A percentile compares a stretch with the other conserved stretches of the same genome.
Evolutionary conservation across 2,888 invertebrate genomes (phyloP).

Genomic region (Philereme transversata): DNA sequence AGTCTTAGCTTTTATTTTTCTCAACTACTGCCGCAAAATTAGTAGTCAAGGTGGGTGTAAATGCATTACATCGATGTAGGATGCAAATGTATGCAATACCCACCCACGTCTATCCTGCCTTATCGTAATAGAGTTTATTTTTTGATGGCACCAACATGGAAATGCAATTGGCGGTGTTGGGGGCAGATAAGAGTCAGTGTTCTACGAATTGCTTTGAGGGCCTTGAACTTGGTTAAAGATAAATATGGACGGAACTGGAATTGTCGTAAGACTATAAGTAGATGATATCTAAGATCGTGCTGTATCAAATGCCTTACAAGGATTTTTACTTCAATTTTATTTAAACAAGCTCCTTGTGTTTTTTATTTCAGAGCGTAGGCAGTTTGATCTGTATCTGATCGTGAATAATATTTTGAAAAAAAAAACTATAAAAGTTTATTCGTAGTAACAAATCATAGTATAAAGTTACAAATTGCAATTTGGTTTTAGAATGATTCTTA

Average conservation of each 20-base stretch:
- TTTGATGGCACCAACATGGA: constrained; percentile 55
- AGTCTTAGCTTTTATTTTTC: constrained; percentile 37
- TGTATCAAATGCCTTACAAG: background rate
- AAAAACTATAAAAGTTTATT: too few species aligned
- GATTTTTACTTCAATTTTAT: background rate
- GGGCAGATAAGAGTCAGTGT: constrained; percentile 47
- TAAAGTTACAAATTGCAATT: too few species aligned
- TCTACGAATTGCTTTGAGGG: constrained; percentile 30
- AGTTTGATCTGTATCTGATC: too few species aligned
- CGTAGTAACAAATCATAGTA: too few species aligned
- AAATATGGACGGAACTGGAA: background rate
- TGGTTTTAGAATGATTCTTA: too few species aligned
- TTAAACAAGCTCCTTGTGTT: background rate
- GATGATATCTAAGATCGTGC: constrained; percentile 2
- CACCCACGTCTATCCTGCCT: constrained; percentile 55
- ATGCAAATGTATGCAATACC: constrained; percentile 61
- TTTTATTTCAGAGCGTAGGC: too few species aligned
- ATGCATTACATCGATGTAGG: constrained; percentile 51
- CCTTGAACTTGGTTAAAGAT: constrained; percentile 20
- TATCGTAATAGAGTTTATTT: constrained; percentile 54
- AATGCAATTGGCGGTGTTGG: constrained; percentile 48
- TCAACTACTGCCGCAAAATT: constrained; percentile 42
- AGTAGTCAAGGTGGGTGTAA: constrained; percentile 53
- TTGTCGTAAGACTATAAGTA: constrained; percentile 2
- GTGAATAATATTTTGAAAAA: too few species aligned